Base-by-base conservation (phyloP, 2,888 invertebrate genomes). In the Ichneumon xanthorius region DNA sequence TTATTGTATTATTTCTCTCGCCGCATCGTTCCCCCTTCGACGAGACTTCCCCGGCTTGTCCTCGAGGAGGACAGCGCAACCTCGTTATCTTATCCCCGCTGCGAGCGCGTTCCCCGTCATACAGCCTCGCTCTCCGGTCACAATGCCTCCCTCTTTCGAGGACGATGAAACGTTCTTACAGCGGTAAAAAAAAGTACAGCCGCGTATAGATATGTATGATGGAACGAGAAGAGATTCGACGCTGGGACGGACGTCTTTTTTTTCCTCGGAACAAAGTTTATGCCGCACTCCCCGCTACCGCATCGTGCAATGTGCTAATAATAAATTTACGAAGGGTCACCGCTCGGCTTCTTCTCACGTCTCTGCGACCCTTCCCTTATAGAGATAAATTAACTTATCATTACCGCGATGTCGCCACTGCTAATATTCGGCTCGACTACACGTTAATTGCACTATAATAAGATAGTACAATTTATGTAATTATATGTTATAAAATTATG, bases 231-330 rank as follows among this genome's bases (percentile, higher is more conserved):
- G 16, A 45, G 30, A 22, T 48, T 14, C 19, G 30, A 76, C n/a
- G 70, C n/a, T 37, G 48, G 68, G 73, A 50, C 3, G 7, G 37
- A 73, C 19, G 26, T 26, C 68, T 70, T 75, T 82, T 79, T 53
- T 70, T 75, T 78, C 68, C 45, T 63, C 6, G 19, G 72, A 67
- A 70, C 61, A 75, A 78, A 68, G 61, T 79, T 67, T 73, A 45
- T 45, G 48, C 68, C 48, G 22, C 22, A 16, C 30, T 68, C 45
- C 45, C 19, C 50, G 50, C 33, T 89, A 90, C 88, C 86, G 30
- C 85, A 88, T 89, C 89, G 26, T 87, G 87, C 63, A 75, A 87
- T 88, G 88, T 88, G 89, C 91, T 90, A 90, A 91, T 92, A 91
- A 92, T 91, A 88, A 87, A 87, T 40, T 63, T 3, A 45, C 53